Evolutionary conservation across 1,140 invertebrate genomes (phyloP).

Genomic region (Bombyx mandarina): DNA sequence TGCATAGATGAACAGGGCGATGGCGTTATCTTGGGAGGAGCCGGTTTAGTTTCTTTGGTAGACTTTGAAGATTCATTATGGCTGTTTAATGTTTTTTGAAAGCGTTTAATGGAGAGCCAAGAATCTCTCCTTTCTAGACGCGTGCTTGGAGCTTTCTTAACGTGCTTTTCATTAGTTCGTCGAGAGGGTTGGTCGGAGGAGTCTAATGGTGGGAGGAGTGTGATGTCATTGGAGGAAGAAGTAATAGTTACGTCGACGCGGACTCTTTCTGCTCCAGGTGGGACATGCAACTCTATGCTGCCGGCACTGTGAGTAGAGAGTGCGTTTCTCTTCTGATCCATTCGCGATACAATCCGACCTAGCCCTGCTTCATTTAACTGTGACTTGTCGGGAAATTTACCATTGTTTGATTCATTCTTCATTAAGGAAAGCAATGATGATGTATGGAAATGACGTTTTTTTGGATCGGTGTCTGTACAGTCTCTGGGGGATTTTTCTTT

Average conservation of each 20-base stretch:
- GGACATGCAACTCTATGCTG: neutral
- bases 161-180: too few species aligned
- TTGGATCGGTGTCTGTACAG: neutral
- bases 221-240: neutral
- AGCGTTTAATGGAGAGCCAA: slow-evolving; percentile 4
- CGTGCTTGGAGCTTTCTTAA: too few species aligned
- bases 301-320: neutral
- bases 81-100: slow-evolving; percentile 1
- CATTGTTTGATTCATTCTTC: neutral
- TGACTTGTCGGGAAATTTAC: neutral
- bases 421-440: neutral
- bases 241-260: neutral
- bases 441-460: neutral
- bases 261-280: neutral
- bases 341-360: neutral
- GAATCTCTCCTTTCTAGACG: neutral
- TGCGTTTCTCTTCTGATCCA: neutral
- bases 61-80: neutral
- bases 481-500: neutral
- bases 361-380: neutral
- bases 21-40: too few species aligned
- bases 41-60: too few species aligned
- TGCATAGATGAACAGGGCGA: too few species aligned
- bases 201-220: neutral
- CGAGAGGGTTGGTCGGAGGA: too few species aligned